Evolutionary conservation across 2,888 invertebrate genomes (phyloP), one percentile per base, ranked within the genome.

Genomic region (Myopa testacea): DNA sequence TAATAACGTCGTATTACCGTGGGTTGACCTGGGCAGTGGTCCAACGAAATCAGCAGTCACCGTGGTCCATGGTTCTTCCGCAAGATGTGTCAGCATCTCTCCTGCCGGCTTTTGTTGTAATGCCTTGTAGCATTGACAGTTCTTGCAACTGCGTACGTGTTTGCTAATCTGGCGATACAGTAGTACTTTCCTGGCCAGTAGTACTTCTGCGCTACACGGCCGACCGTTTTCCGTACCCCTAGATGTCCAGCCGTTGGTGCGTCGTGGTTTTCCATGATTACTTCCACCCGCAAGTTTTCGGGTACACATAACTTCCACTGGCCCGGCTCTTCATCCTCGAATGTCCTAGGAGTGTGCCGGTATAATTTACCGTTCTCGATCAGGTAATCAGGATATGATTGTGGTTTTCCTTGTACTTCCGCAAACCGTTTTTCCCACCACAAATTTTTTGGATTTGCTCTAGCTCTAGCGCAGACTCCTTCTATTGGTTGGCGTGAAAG

Each of bases 141-240:
- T 40, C 4, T 65, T 45, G 7, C 75, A 75, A 19, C 52, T 55
- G 14, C 77, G 73, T 4, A 77, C 77, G 60, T 65, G 45, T 60
- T 60, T 40, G 37, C 63, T 34, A 7, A 45, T 45, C 10, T 77
- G 55, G 5, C 72, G 38, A 55, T 71, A 72, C 71, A 77, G n/a
- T n/a, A n/a, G n/a, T n/a, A n/a, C n/a, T n/a, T 70, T 3, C 71
- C 60, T 10, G 77, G 71, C 77, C 77, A 77, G 50, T 77, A 77
- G 62, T 77, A 77, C 16, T 16, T 55, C 55, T 55, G 10, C 55
- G 40, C 14, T 52, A 70, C n/a, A 4, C 70, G n/a, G 19, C 52
- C 50, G 8, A 70, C 3, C 4, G 65, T 70, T 19, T 77, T 76
- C 26, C 26, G 26, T 45, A 45, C 45, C 45, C 45, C 45, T 45